Base-by-base conservation (phyloP, 2,797 vertebrate species). In the Euthynnus affinis region DNA sequence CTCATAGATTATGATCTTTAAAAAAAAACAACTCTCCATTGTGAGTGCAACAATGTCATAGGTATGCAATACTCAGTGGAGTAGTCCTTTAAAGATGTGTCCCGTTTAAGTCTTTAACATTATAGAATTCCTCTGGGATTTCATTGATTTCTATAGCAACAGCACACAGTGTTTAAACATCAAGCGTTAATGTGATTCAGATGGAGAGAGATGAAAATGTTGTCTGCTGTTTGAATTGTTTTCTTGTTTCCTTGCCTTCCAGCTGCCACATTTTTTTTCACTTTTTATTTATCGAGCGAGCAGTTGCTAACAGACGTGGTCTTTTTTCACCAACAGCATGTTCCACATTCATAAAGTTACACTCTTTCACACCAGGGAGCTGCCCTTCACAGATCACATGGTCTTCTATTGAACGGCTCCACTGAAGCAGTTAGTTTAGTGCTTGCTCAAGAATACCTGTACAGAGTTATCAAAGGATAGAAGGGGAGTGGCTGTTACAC, bases 341-440 rank as follows among this genome's bases (percentile, higher is more conserved):
- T 77, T 89, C 74, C 62, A 76, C 52, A 86, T 83, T 76, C 76
- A 91, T 68, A 69, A 73, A 77, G 75, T 74, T 76, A 25, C 40
- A 56, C 64, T 72, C 34, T 51, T 71, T 68, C 23, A 48, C 78
- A 72, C 46, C 6, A 9, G 65, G 57, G 76, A 80, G 74, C 40
- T 78, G 73, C 66, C 75, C 71, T 78, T 85, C 46, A 78, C 78
- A 80, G 34, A 71, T 74, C 76, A 51, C 83, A 55, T 63, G 81
- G 15, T 76, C 37, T 61, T 58, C 27, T 25, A 59, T 69, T 74
- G 55, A 77, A 40, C 65, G 59, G 46, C 74, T 86, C 58, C 65
- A 59, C 53, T 87, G 61, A 55, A 83, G 88, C 60, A 44, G 63
- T 48, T 57, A 58, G 60, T 74, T 42, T 48, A 23, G 56, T 27